These are phyloP conservation scores for Centropristis striata DNA, from an alignment of 2,113 vertebrate genomes.

Conservation along the genomic window DNA sequence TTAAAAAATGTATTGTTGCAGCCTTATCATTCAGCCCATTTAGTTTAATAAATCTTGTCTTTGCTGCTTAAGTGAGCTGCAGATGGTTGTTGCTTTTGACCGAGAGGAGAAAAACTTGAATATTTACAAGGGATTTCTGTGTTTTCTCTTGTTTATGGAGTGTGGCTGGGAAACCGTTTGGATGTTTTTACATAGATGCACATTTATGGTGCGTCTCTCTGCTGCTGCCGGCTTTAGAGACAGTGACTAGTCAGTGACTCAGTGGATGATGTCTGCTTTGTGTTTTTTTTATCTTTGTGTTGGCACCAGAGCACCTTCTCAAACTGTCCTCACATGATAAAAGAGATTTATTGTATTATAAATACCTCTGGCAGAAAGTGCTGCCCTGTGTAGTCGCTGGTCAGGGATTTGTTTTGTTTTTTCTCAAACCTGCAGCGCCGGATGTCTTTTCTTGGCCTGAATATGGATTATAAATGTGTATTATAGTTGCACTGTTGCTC, in stretches of 20 bases:
- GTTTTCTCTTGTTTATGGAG: neutral
- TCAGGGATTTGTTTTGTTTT: neutral
- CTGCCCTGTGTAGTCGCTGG: too few relatives aligned
- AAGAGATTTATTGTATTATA: neutral
- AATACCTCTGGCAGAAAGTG: neutral
- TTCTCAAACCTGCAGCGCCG: neutral
- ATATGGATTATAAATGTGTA: neutral
- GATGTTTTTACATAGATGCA: neutral
- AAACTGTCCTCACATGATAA: neutral
- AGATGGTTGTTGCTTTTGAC: too few relatives aligned
- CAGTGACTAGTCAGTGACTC: slow-evolving; percentile 19
- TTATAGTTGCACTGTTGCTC: too few relatives aligned
- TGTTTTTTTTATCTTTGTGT: neutral
- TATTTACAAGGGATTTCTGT: too few relatives aligned
- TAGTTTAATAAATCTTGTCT: too few relatives aligned
- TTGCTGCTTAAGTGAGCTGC: too few relatives aligned
- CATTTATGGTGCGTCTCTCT: slow-evolving; percentile 3
- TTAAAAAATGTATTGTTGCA: too few relatives aligned
- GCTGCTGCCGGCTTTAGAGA: neutral
- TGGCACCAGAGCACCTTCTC: neutral
- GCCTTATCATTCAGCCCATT: too few relatives aligned
- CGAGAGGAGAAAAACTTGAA: too few relatives aligned
- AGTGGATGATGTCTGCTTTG: slow-evolving; percentile 3
- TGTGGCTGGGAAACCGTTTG: neutral
- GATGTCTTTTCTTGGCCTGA: neutral